Evolutionary conservation across 2,888 invertebrate genomes (phyloP).

Genomic region (Lymantria dispar): DNA sequence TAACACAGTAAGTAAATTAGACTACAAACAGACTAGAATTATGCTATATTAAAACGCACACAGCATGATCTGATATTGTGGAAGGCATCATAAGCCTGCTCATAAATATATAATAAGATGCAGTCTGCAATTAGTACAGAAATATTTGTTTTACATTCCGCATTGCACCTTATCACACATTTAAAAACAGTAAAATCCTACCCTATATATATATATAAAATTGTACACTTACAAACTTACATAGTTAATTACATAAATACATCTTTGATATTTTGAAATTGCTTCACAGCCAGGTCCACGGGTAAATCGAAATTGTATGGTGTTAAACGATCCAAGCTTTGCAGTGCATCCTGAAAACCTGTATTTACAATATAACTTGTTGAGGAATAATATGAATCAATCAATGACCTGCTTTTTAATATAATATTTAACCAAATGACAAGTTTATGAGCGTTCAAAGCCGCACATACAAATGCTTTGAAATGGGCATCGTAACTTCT

Average conservation of each 20-base stretch:
- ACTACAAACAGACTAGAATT: slow-evolving; percentile 42
- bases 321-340: slow-evolving; percentile 93
- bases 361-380: slow-evolving; percentile 98
- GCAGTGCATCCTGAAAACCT: slow-evolving; percentile 97
- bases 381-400: slow-evolving; percentile 90
- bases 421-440: slow-evolving; percentile 97
- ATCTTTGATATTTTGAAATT: slow-evolving; percentile 98
- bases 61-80: slow-evolving; percentile 41
- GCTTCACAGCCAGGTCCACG: slow-evolving; percentile 97
- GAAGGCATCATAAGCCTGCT: slow-evolving; percentile 47
- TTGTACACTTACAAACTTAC: slow-evolving; percentile 52
- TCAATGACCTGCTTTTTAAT: slow-evolving; percentile 91
- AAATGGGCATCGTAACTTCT: slow-evolving; percentile 98
- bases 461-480: slow-evolving; percentile 98
- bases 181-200: slow-evolving; percentile 21
- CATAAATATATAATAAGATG: slow-evolving; percentile 17
- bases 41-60: slow-evolving; percentile 35
- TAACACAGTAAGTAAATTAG: slow-evolving; percentile 19
- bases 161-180: slow-evolving; percentile 18
- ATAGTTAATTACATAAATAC: slow-evolving; percentile 88
- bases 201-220: slow-evolving; percentile 53
- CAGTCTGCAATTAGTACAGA: background rate
- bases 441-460: slow-evolving; percentile 95
- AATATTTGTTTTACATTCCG: background rate
- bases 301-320: slow-evolving; percentile 95